Conservation (phyloP, 2,888 invertebrate species). For the Oxystoma pomonae region DNA sequence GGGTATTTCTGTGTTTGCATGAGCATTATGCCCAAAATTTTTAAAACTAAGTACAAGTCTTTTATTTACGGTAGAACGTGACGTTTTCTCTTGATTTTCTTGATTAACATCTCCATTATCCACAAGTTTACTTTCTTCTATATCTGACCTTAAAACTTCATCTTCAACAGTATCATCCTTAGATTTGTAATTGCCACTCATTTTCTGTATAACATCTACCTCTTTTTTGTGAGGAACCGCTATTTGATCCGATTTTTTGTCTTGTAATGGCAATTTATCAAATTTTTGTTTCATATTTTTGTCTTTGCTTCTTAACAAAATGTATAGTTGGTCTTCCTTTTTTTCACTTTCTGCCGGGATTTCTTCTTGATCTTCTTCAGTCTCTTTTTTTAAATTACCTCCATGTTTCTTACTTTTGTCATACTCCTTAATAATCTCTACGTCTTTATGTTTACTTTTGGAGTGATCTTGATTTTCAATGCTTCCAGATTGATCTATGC, state of each 20-base stretch:
- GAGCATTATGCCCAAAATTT: constrained; percentile 6
- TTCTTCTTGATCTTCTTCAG: constrained; percentile 14
- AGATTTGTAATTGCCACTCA: constrained; percentile 19
- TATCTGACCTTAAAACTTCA: neutral
- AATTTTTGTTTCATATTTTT: neutral
- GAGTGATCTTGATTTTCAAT: constrained; percentile 1
- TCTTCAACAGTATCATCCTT: constrained; percentile 13
- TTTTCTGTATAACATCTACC: constrained; percentile 7
- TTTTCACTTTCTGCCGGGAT: neutral
- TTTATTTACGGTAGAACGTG: neutral
- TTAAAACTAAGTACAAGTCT: neutral
- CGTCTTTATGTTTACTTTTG: constrained; percentile 12
- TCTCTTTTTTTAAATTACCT: constrained; percentile 28
- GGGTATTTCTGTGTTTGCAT: neutral
- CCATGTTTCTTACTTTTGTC: constrained; percentile 29
- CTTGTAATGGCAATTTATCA: neutral
- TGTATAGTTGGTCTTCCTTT: neutral
- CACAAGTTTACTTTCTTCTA: neutral
- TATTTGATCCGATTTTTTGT: neutral
- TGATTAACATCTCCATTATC: neutral
- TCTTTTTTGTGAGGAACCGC: neutral
- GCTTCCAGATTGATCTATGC: constrained; percentile 4
- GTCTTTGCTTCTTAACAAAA: neutral
- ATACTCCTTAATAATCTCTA: constrained; percentile 25
- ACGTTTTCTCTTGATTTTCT: neutral